A percentile compares a stretch with the other conserved stretches of the same genome.
Evolutionary conservation across 2,888 invertebrate species (phyloP).

Genomic region (Hermodice carunculata): DNA sequence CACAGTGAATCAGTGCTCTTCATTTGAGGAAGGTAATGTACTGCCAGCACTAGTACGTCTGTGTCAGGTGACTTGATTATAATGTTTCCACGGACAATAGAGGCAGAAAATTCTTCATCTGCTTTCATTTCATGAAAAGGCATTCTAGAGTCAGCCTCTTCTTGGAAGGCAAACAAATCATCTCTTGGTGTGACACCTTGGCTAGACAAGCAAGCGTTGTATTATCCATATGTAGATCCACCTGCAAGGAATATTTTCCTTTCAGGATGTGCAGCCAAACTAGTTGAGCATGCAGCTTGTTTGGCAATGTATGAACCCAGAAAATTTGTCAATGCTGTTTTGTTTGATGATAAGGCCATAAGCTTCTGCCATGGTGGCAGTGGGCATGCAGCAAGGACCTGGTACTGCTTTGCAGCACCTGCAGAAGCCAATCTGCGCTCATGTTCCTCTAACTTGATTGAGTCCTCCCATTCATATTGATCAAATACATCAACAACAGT

Average conservation of each 20-base stretch:
- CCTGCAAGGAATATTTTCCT: background rate
- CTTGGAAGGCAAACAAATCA: background rate
- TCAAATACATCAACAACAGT: background rate
- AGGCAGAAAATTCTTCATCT: background rate
- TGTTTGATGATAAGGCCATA: background rate
- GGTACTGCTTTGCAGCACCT: background rate
- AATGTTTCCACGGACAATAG: background rate
- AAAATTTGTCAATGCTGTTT: background rate
- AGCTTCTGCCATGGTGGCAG: background rate
- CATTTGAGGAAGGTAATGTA: background rate
- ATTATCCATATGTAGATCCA: background rate
- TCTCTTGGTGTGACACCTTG: background rate
- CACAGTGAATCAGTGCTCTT: background rate
- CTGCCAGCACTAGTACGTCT: background rate
- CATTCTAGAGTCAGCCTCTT: background rate
- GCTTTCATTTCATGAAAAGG: background rate
- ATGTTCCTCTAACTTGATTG: background rate
- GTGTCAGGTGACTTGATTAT: slow-evolving; percentile 2
- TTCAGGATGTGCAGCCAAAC: background rate
- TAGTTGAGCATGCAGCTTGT: background rate
- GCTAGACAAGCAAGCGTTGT: background rate
- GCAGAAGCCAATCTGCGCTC: background rate
- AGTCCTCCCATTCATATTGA: background rate
- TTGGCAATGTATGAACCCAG: background rate
- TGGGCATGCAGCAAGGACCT: background rate